Evolutionary conservation across 2,797 vertebrate genomes (phyloP).

Genomic region (Neostethus bicornis): DNA sequence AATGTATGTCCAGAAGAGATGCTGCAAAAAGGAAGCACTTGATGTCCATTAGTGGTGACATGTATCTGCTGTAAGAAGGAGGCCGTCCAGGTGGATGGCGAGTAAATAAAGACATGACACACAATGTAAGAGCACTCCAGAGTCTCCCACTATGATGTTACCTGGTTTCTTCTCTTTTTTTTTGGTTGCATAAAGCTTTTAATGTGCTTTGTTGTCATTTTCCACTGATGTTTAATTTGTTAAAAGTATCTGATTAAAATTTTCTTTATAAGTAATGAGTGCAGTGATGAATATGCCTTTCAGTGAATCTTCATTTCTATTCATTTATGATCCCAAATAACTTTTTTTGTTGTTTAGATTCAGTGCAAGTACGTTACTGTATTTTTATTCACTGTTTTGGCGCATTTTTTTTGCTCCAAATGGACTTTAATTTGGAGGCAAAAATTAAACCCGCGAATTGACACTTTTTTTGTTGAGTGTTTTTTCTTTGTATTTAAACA

Average conservation of each 20-base stretch:
- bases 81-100: conserved; percentile 49
- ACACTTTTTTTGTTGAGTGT: too few relatives aligned
- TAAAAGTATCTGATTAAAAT: conserved; percentile 39
- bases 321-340: conserved; percentile 42
- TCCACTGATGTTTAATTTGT: conserved; percentile 61
- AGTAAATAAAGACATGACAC: conserved; percentile 65
- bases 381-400: neutral
- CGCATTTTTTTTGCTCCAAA: too few relatives aligned
- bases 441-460: too few relatives aligned
- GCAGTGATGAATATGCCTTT: conserved; percentile 34
- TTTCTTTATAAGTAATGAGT: conserved; percentile 17
- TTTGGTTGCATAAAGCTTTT: conserved; percentile 66
- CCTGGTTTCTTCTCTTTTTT: conserved; percentile 60
- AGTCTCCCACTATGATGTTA: conserved; percentile 62
- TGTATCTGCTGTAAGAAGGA: conserved; percentile 69
- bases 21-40: conserved; percentile 74
- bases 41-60: conserved; percentile 83
- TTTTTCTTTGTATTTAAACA: too few relatives aligned
- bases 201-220: conserved; percentile 62
- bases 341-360: conserved; percentile 14
- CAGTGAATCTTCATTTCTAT: conserved; percentile 39
- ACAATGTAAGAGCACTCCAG: conserved; percentile 70
- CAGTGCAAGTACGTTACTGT: neutral
- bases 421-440: too few relatives aligned
- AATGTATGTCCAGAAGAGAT: conserved; percentile 72